Evolutionary conservation across 2,797 vertebrate genomes (phyloP), one percentile per base, ranked within the genome.

Genomic region (Melanotaenia parkinsoni): DNA sequence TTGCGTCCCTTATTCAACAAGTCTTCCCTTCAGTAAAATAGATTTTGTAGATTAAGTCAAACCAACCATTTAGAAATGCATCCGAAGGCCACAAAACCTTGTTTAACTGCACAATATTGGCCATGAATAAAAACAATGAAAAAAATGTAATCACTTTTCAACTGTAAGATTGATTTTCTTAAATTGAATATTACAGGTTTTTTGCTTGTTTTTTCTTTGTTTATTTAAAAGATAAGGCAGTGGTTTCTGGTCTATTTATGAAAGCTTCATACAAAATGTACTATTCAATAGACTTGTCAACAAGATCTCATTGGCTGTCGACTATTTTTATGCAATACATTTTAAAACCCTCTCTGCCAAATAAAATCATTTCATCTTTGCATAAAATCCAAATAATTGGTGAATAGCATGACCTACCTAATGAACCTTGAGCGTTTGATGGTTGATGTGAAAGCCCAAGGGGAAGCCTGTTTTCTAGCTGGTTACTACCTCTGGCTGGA

Each of bases 331-430:
- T 67, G 81, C 78, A 83, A 85, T 84, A 87, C 80, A 84, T 87
- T 80, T 85, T 80, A 79, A 90, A 85, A 63, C 77, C 76, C 63
- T 62, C 70, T 79, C 82, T 85, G 90, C 90, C 91, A 91, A 89
- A 53, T 84, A 86, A 93, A 89, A 92, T 93, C 92, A 94, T 84
- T 89, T 92, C 91, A 90, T 92, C 89, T 93, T 90, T 93, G 91
- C 91, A 92, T 94, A 93, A 92, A 93, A 92, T 93, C 88, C 91
- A 93, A 93, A 92, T 94, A 93, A 94, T 94, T 94, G 93, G 91
- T 93, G 88, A 93, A 87, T 89, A 82, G 82, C 81, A 83, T 90
- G 92, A 94, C 90, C 90, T 80, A 85, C 79, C 90, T 88, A 89
- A 89, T 90, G 88, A 91, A 92, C 88, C 91, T 86, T 76, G 66